Conservation (phyloP, 37 sponge, comb jelly and placozoan species). For the Ianthella basta region DNA sequence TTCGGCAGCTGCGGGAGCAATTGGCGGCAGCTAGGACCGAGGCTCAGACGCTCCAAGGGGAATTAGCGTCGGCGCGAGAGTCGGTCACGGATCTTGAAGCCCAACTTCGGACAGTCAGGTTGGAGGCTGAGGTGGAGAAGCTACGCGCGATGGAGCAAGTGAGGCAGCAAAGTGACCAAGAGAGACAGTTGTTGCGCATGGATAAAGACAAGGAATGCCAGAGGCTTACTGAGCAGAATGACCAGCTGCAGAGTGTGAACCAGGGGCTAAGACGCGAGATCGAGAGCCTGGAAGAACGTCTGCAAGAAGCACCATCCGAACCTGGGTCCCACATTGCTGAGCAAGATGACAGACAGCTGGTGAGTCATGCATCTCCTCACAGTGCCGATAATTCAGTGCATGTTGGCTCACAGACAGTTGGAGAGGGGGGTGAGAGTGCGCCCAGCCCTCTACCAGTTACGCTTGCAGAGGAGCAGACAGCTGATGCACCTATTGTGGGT, state of each 20-base stretch:
- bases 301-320: too few species aligned
- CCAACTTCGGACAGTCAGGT: neutral
- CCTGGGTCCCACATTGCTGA: neutral
- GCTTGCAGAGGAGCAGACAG: too few species aligned
- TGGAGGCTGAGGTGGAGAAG: neutral
- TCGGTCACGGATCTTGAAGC: neutral
- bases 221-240: neutral
- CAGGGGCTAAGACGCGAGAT: too few species aligned
- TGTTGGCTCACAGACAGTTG: neutral
- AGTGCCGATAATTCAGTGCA: neutral
- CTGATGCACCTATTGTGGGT: neutral
- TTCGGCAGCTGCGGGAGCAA: neutral
- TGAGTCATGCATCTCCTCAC: neutral
- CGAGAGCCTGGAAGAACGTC: neutral
- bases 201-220: neutral
- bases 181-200: neutral
- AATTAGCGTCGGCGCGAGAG: neutral
- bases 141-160: conserved; percentile 2
- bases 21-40: neutral
- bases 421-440: too few species aligned
- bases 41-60: neutral
- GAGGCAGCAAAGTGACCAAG: neutral
- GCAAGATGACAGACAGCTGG: neutral
- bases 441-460: too few species aligned
- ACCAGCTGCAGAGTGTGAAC: conserved; percentile 7